A percentile compares a stretch with the other conserved stretches of the same genome.
phyloP scores from a whole-genome alignment of 2,888 invertebrate species.

The Meteorus colon region DNA sequence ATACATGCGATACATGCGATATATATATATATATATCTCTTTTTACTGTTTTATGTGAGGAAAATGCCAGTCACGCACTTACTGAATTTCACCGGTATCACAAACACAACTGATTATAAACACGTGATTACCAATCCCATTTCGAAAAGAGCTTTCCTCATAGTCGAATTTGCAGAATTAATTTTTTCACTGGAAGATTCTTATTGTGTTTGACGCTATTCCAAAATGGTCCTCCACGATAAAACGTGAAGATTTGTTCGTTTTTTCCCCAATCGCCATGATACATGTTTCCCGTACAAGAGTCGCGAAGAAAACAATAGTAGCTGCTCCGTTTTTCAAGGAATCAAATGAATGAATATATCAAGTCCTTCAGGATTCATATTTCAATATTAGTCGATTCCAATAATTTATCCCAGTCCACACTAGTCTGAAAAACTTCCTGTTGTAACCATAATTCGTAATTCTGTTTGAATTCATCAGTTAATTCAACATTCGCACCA shows the following conservation, averaged over 20 bases:
- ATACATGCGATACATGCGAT: too few relatives aligned
- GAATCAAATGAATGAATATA: slow-evolving; percentile 2
- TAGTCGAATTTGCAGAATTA: neutral
- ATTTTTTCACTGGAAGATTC: neutral
- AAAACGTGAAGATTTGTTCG: neutral
- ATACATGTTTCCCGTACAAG: slow-evolving; percentile 8
- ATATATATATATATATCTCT: neutral
- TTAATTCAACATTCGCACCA: slow-evolving; percentile 86
- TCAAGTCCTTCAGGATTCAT: slow-evolving; percentile 51
- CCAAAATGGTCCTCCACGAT: neutral
- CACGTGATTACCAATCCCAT: too few relatives aligned
- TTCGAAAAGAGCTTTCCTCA: too few relatives aligned
- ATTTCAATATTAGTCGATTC: slow-evolving; percentile 65
- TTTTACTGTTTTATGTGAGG: neutral
- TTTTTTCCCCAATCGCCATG: neutral
- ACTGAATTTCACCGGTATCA: neutral
- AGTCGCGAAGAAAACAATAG: neutral
- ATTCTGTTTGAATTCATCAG: slow-evolving; percentile 93
- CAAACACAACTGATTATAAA: neutral
- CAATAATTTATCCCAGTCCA: slow-evolving; percentile 83
- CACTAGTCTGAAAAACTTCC: slow-evolving; percentile 93
- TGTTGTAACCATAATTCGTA: slow-evolving; percentile 97
- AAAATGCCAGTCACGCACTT: neutral
- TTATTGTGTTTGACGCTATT: neutral
- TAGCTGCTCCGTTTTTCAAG: neutral